phyloP scores from a whole-genome alignment of 2,888 invertebrate species.

The Sturmia bella region DNA sequence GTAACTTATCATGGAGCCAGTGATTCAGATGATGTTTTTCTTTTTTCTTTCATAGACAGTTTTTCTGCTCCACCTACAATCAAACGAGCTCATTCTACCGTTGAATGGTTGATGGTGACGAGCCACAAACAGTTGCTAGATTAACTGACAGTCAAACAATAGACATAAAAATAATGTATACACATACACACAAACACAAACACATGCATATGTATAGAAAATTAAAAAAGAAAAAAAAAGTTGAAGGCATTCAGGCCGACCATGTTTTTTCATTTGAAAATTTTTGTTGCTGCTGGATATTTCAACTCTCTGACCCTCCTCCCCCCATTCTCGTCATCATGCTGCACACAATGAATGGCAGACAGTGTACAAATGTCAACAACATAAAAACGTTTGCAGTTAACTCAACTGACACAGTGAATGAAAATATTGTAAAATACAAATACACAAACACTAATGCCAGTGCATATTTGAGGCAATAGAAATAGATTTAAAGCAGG shows the following conservation, averaged over 20 bases:
- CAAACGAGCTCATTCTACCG: slow-evolving; percentile 50
- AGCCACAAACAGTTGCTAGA: slow-evolving; percentile 69
- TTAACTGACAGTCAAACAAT: slow-evolving; percentile 70
- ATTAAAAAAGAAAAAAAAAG: background rate
- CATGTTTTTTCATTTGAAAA: slow-evolving; percentile 42
- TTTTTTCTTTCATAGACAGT: slow-evolving; percentile 34
- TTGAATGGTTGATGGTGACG: slow-evolving; percentile 65
- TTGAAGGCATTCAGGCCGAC: slow-evolving; percentile 58
- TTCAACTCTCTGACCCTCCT: slow-evolving; percentile 61
- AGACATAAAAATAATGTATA: slow-evolving; percentile 27
- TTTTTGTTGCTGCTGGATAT: slow-evolving; percentile 58
- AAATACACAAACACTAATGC: background rate
- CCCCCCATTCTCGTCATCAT: slow-evolving; percentile 64
- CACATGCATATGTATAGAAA: background rate
- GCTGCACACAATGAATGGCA: slow-evolving; percentile 75
- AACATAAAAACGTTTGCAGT: slow-evolving; percentile 69
- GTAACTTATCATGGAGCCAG: slow-evolving; percentile 66
- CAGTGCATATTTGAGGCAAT: background rate
- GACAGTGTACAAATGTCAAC: slow-evolving; percentile 78
- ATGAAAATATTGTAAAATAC: slow-evolving; percentile 63
- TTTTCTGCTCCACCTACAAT: slow-evolving; percentile 59
- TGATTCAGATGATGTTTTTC: slow-evolving; percentile 56
- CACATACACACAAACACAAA: slow-evolving; percentile 5
- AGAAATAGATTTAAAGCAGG: slow-evolving; percentile 13
- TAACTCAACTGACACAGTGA: slow-evolving; percentile 70